Evolutionary conservation across 2,113 vertebrate genomes (phyloP), one percentile per base, ranked within the genome.

Genomic region (Acanthisitta chloris): DNA sequence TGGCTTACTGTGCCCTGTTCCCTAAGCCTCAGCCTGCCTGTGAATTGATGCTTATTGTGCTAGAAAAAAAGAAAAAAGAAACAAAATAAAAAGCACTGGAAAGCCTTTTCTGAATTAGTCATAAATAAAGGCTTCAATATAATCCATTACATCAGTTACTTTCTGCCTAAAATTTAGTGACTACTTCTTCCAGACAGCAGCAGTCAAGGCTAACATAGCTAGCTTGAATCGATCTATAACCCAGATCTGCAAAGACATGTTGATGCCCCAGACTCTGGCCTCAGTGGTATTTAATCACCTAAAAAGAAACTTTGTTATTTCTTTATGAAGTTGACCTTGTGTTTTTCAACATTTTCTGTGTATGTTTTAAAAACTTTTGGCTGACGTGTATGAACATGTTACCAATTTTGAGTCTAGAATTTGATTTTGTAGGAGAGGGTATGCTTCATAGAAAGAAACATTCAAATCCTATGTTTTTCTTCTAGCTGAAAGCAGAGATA

Each of bases 151-250:
- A 84, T 40, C 28, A 20, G 17, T 65, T 82, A 57, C 61, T 92
- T 96, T 69, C 36, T 73, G 62, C 17, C 72, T 89, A 59, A 87
- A 96, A 96, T 96, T 83, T 69, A 61, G 54, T 81, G 62, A 79
- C 66, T 71, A 9, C 11, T 48, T 73, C 43, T 81, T 71, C 46
- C 54, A 70, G 54, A 40, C 40, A 74, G 36, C 40, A 64, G 43
- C n/a, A 48, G 88, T 48, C 52, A 48, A 43, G 59, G 51, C 81
- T 82, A 73, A 34, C 19, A 62, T 2, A 6, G 33, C 69, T 67
- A 34, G 21, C 48, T 21, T n/a, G 33, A 48, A 65, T 25, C 2
- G 3, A 42, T 65, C 40, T 48, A 3, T 33, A 73, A 67, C 21
- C 12, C 51, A 78, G 15, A 24, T 15, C 38, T 71, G 51, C 65